Base-by-base conservation (phyloP, 2,888 invertebrate species). In the Masnerella sp. region DNA sequence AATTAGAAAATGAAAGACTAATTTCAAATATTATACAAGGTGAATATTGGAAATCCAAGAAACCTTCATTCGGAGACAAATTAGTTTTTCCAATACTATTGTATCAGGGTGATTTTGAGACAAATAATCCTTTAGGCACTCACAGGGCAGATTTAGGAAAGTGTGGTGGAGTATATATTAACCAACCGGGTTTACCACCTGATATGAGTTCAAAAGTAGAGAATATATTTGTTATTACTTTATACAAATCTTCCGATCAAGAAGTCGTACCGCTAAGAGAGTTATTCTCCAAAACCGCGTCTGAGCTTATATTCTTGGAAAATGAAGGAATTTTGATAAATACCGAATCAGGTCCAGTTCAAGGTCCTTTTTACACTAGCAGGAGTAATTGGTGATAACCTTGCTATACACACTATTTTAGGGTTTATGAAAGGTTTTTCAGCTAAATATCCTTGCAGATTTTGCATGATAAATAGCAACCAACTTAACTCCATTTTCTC, bases 131-230 rank as follows among this genome's bases (percentile, higher is more conserved):
- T 20, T 4, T 61, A 9, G 61, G 49, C 5, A 25, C 12, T 18
- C 61, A 61, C 40, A 49, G n/a, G 30, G 49, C 28, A 7, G n/a
- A 30, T n/a, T n/a, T n/a, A 30, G 45, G 58, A 1, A 77, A 77
- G 32, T 34, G 58, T 30, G 70, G 73, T 12, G 75, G 52, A 34
- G 56, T 71, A 4, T 74, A 70, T 25, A 40, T 75, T 17, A 52
- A 22, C 22, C 49, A 70, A 30, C 74, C 77, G 12, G 49, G 70
- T 47, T 58, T 77, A 43, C 77, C 73, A 49, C 75, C 62, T 7
- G n/a, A 30, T n/a, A 54, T 62, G 34, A 49, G 43, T 14, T 77
- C 75, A 32, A 74, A 76, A 49, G 12, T 67, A 8, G 67, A 74
- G n/a, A 74, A 58, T 58, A 45, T 58, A 17, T 45, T 58, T 12